Evolutionary conservation across 2,888 invertebrate species (phyloP), one percentile per base, ranked within the genome.

Genomic region (Drosophila pegasa): DNA sequence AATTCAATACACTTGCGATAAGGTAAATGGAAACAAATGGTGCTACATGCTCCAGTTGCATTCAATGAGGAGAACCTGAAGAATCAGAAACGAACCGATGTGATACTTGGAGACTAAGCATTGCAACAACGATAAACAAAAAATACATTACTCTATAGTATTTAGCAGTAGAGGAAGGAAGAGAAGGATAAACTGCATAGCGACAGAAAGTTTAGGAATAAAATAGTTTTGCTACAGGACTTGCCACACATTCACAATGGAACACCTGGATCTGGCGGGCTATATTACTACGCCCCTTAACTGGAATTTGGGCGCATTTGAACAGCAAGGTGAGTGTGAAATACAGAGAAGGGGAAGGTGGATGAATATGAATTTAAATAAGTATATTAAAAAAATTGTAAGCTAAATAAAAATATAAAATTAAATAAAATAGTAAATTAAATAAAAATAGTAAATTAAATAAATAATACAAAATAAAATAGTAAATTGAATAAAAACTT

Each of bases 211-310:
- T 41, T 37, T 20, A 66, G 54, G 47, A 6, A 3, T 10, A 14
- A 35, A 18, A 41, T 22, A 22, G 22, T 63, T 63, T 47, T 59
- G 80, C 75, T 62, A 50, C 65, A 56, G 55, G 45, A 59, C 65
- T 80, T 80, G 66, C 71, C 78, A 75, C 78, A 75, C 65, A 68
- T 64, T 58, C 54, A 64, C 43, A 14, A 92, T 92, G 92, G 92
- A 92, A 69, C 92, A 92, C 65, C 82, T 92, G 81, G 92, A 92
- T 78, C 81, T 92, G 63, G 92, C 91, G 35, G 91, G 90, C 54
- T 90, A 90, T 69, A 59, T 89, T 60, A 79, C 82, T 29, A 78
- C 89, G 50, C 80, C 90, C 38, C 76, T 90, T 47, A 86, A 78
- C 59, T 92, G 91, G 91, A 90, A 90, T 73, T 45, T 91, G 61